phyloP scores from a whole-genome alignment of 2,797 vertebrate species.

The Danionella dracula region DNA sequence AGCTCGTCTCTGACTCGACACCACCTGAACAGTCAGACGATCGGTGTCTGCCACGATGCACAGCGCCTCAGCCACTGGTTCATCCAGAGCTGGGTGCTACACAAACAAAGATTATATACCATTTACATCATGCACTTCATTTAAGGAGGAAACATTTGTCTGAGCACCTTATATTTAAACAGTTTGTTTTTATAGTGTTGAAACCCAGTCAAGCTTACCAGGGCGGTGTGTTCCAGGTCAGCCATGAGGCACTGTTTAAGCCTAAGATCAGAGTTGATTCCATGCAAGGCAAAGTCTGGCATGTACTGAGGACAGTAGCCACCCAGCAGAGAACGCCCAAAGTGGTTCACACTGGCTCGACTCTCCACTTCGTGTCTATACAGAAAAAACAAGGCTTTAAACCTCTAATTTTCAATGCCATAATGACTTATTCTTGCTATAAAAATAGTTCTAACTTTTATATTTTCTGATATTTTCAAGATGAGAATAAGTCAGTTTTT shows the following conservation, averaged over 20 bases:
- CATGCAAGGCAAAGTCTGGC: conserved; percentile 81
- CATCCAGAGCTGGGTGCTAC: conserved; percentile 81
- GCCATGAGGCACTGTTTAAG: conserved; percentile 72
- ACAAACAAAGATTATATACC: not conserved
- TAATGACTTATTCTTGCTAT: too few species aligned
- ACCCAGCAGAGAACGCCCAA: conserved; percentile 77
- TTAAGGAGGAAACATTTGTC: too few species aligned
- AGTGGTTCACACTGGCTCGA: conserved; percentile 70
- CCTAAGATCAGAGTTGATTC: conserved; percentile 71
- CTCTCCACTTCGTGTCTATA: conserved; percentile 71
- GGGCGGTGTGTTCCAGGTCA: conserved; percentile 74
- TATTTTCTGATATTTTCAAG: too few species aligned
- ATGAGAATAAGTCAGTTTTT: too few species aligned
- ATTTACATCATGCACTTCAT: not conserved
- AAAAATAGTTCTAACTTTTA: too few species aligned
- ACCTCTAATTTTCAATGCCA: not conserved
- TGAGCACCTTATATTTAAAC: too few species aligned
- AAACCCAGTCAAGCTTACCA: conserved; percentile 62
- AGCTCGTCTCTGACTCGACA: conserved; percentile 75
- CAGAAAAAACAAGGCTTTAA: not conserved
- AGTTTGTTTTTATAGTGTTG: too few species aligned
- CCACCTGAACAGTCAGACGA: conserved; percentile 77
- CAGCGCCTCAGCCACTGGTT: conserved; percentile 79
- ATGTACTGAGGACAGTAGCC: conserved; percentile 79
- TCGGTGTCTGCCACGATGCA: conserved; percentile 84